A percentile compares a stretch with the other conserved stretches of the same genome.
Conservation (phyloP, 2,797 vertebrate species). For the Trachops cirrhosus region DNA sequence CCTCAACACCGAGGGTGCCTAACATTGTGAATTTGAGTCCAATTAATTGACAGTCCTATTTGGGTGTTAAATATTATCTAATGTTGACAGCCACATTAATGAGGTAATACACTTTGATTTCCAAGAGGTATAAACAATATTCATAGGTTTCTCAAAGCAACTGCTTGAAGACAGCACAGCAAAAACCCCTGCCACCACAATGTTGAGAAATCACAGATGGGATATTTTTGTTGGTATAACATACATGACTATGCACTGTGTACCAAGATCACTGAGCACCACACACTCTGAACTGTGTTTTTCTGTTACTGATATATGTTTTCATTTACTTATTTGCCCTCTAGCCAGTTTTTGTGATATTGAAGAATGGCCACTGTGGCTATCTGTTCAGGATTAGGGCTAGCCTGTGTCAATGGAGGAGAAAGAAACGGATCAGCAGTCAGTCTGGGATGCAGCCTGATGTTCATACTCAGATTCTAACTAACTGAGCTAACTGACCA, state of each 20-base stretch:
- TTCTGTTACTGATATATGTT: not conserved
- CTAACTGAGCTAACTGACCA: not conserved
- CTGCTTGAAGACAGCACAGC: not conserved
- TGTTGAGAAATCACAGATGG: not conserved
- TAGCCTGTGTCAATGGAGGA: not conserved
- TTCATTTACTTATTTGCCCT: not conserved
- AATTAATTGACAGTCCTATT: not conserved
- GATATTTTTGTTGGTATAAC: not conserved
- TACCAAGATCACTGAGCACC: not conserved
- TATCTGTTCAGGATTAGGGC: not conserved
- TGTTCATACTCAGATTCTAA: not conserved
- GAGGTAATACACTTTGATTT: not conserved
- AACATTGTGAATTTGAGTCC: not conserved
- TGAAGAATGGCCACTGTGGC: not conserved
- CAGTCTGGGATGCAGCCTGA: not conserved
- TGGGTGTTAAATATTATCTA: not conserved
- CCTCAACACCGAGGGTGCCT: not conserved
- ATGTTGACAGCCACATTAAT: not conserved
- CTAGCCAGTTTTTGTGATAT: not conserved
- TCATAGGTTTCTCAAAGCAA: constrained; percentile 4
- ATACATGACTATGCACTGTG: not conserved
- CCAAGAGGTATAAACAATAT: not conserved
- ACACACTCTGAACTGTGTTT: not conserved
- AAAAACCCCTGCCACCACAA: not conserved
- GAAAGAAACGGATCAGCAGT: not conserved